These are phyloP conservation scores for Allacma fusca DNA, from an alignment of 2,888 invertebrate genomes.

Conservation along the genomic window DNA sequence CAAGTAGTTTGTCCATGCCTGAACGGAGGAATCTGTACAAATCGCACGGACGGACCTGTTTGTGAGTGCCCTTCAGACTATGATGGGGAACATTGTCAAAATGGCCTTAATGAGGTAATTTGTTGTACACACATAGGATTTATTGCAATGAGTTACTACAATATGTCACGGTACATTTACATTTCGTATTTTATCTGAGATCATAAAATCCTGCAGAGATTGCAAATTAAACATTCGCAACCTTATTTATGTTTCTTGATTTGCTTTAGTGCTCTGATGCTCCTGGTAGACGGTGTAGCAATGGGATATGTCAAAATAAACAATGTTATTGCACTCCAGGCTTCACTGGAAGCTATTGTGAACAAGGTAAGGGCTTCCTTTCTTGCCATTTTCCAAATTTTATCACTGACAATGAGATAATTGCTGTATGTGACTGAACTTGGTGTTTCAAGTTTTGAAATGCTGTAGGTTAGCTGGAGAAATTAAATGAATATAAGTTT, in stretches of 20 bases:
- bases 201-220: too few species aligned
- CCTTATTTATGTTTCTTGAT: too few species aligned
- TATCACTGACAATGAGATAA: background rate
- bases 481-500: too few species aligned
- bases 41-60: slow-evolving; percentile 66
- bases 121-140: too few species aligned
- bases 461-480: too few species aligned
- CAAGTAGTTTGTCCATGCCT: slow-evolving; percentile 70
- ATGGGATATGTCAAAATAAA: slow-evolving; percentile 42
- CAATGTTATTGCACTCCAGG: slow-evolving; percentile 52
- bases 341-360: slow-evolving; percentile 76
- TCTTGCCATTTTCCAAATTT: background rate
- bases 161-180: too few species aligned
- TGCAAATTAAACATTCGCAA: too few species aligned
- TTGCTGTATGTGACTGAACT: too few species aligned
- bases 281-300: background rate
- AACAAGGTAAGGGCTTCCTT: slow-evolving; percentile 67
- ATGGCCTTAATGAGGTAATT: slow-evolving; percentile 19
- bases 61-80: slow-evolving; percentile 72
- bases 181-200: too few species aligned
- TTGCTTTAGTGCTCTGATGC: slow-evolving; percentile 6
- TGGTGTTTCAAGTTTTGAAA: too few species aligned
- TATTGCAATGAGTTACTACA: too few species aligned
- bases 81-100: slow-evolving; percentile 64
- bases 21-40: slow-evolving; percentile 72